phyloP scores from a whole-genome alignment of 1,140 invertebrate genomes.

The Chlorops oryzae region DNA sequence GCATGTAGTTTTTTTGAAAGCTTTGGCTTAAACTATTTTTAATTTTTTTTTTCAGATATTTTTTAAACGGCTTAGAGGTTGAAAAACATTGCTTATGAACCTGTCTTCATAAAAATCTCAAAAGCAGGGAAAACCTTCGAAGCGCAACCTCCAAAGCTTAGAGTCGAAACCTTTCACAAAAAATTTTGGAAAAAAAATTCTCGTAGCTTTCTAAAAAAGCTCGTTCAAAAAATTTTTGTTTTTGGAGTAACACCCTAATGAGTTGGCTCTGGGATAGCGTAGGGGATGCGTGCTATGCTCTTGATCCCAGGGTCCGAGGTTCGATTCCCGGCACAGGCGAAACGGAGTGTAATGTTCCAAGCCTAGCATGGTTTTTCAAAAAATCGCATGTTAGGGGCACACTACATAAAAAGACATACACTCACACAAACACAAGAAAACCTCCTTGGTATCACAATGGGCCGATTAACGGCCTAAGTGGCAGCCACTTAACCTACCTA shows the following conservation, averaged over 20 bases:
- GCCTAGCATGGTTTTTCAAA: too few relatives aligned
- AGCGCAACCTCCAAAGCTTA: too few relatives aligned
- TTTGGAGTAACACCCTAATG: neutral
- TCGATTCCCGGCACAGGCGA: too few relatives aligned
- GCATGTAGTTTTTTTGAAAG: neutral
- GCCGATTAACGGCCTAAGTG: too few relatives aligned
- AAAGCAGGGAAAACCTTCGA: constrained; percentile 2
- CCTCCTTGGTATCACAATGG: too few relatives aligned
- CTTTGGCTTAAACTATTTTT: neutral
- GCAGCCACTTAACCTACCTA: too few relatives aligned
- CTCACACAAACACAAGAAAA: too few relatives aligned
- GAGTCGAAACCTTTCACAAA: too few relatives aligned
- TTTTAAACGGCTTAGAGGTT: neutral
- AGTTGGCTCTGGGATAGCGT: neutral
- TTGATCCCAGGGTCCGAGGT: neutral
- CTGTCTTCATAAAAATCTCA: constrained; percentile 1
- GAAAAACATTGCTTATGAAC: neutral
- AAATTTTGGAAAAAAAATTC: neutral
- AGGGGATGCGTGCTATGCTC: neutral
- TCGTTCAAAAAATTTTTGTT: neutral
- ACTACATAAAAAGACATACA: too few relatives aligned
- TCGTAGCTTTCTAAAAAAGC: neutral
- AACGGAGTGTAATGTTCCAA: too few relatives aligned
- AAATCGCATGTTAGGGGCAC: too few relatives aligned
- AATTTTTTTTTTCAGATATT: neutral